Percentiles rank a stretch among this genome's conserved stretches.
Evolutionary conservation across 2,888 invertebrate species (phyloP).

Genomic region (Minunthozetes semirufus): DNA sequence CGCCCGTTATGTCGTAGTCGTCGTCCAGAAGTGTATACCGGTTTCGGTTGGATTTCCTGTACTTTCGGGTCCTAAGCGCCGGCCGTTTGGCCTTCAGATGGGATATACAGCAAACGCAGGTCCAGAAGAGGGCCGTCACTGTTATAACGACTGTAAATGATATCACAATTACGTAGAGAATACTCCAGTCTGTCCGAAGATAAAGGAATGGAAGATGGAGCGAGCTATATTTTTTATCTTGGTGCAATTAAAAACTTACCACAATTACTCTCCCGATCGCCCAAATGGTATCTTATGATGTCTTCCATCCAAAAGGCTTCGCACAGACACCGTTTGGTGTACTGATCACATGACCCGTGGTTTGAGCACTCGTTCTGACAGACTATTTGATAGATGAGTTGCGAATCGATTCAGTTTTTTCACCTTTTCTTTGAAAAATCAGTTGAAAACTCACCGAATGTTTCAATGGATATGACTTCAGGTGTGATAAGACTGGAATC

Average conservation of each 20-base stretch:
- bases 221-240: no score
- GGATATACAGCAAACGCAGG: slow-evolving; percentile 24
- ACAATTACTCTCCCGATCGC: slow-evolving; percentile 68
- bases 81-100: not conserved
- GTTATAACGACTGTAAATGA: slow-evolving; percentile 47
- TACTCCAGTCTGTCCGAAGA: slow-evolving; percentile 71
- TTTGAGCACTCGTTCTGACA: slow-evolving; percentile 87
- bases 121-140: slow-evolving; percentile 36
- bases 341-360: slow-evolving; percentile 79
- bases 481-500: slow-evolving; percentile 65
- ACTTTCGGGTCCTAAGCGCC: slow-evolving; percentile 32
- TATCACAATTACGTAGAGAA: slow-evolving; percentile 74
- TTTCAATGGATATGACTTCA: slow-evolving; percentile 69
- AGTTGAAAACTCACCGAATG: slow-evolving; percentile 53
- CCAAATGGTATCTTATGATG: slow-evolving; percentile 59
- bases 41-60: slow-evolving; percentile 46
- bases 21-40: slow-evolving; percentile 48
- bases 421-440: not conserved
- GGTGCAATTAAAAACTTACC: slow-evolving; percentile 55
- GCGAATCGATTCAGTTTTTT: no score
- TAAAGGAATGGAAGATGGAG: slow-evolving; percentile 37
- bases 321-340: slow-evolving; percentile 74
- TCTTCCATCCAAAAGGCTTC: slow-evolving; percentile 97
- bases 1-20: slow-evolving; percentile 43
- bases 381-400: slow-evolving; percentile 49